Conservation (phyloP, 2,113 vertebrate genomes). For the Takifugu bimaculatus region DNA sequence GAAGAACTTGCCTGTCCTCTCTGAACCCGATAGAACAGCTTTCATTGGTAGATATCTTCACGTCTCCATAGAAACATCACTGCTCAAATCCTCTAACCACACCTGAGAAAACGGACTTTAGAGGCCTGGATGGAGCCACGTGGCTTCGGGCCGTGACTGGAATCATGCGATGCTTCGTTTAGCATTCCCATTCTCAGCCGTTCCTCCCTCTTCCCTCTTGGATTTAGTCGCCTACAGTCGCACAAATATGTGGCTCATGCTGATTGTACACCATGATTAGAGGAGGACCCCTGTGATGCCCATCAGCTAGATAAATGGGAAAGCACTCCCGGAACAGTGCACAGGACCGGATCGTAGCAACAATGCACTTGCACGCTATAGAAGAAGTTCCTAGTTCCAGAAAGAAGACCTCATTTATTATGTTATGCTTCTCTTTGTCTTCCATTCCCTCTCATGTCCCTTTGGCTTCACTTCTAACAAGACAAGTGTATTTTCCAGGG, state of each 20-base stretch:
- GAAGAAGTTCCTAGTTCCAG: background rate
- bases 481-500: too few species aligned
- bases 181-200: background rate
- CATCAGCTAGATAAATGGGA: constrained; percentile 50
- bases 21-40: too few species aligned
- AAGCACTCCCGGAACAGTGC: constrained; percentile 20
- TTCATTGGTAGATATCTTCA: too few species aligned
- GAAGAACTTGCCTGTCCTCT: too few species aligned
- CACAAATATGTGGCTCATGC: background rate
- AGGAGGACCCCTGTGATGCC: constrained; percentile 23
- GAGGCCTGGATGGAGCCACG: background rate
- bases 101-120: too few species aligned
- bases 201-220: background rate
- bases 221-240: background rate
- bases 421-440: too few species aligned
- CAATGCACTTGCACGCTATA: background rate
- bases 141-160: background rate
- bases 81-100: background rate
- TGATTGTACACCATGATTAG: background rate
- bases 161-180: background rate
- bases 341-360: background rate
- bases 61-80: background rate
- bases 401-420: too few species aligned
- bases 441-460: too few species aligned
- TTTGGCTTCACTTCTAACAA: too few species aligned